These are phyloP conservation scores for Uloborus diversus DNA, from an alignment of 1,140 invertebrate genomes.

Conservation along the genomic window DNA sequence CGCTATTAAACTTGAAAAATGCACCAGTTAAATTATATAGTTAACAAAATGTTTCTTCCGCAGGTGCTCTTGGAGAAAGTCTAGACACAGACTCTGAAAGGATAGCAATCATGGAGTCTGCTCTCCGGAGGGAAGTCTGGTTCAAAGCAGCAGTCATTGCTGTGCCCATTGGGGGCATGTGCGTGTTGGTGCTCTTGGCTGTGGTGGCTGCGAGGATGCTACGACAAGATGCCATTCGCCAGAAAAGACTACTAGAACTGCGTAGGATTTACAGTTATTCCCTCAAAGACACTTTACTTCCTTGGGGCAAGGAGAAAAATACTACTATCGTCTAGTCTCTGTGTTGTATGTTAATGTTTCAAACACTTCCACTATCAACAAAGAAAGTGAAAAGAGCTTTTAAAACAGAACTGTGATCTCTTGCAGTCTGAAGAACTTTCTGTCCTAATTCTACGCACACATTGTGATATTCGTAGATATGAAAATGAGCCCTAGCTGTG, in stretches of 20 bases:
- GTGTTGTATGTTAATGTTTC: no score
- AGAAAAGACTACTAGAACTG: conserved; percentile 63
- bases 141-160: conserved; percentile 86
- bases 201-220: conserved; percentile 79
- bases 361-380: no score
- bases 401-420: no score
- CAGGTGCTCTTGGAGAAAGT: conserved; percentile 14
- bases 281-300: conserved; percentile 20
- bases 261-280: conserved; percentile 24
- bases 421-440: no score
- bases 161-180: conserved; percentile 81
- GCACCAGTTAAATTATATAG: no score
- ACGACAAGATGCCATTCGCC: conserved; percentile 67
- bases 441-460: no score
- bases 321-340: conserved; percentile 33
- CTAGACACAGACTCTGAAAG: background rate
- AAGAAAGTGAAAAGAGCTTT: no score
- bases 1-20: no score
- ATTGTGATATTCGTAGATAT: no score
- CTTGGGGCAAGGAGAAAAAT: conserved; percentile 28
- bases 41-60: background rate
- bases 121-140: conserved; percentile 72
- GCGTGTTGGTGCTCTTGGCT: conserved; percentile 81
- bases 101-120: conserved; percentile 8
- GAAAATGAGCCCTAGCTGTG: no score